Evolutionary conservation across 1,140 invertebrate species (phyloP).

Genomic region (Trichonephila clavata): DNA sequence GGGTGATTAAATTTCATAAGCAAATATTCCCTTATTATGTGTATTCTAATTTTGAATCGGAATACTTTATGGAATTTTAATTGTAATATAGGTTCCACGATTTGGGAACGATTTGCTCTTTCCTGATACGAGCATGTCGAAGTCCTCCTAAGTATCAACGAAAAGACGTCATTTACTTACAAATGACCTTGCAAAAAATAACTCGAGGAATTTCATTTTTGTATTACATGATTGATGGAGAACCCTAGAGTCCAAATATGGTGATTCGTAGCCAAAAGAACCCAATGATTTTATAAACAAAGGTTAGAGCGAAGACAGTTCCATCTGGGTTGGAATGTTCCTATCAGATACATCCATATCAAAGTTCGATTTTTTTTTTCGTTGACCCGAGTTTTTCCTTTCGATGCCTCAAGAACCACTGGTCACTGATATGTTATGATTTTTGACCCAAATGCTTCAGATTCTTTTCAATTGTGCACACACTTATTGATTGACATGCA

Average conservation of each 20-base stretch:
- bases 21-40: too few species aligned
- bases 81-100: too few species aligned
- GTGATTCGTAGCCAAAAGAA: background rate
- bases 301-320: background rate
- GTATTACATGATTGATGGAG: background rate
- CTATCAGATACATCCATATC: background rate
- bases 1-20: too few species aligned
- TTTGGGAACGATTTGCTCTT: too few species aligned
- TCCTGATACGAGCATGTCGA: too few species aligned
- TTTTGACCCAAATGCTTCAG: background rate
- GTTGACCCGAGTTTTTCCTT: background rate
- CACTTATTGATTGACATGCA: background rate
- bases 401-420: background rate
- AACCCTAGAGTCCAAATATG: background rate
- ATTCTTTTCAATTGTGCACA: background rate
- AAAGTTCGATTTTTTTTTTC: background rate
- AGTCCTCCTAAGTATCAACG: too few species aligned
- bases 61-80: too few species aligned
- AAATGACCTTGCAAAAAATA: background rate
- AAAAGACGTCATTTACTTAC: background rate
- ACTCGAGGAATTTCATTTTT: background rate
- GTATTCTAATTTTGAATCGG: too few species aligned
- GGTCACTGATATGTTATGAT: background rate
- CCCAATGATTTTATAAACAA: background rate
- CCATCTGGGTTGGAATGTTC: background rate